Evolutionary conservation across 2,113 vertebrate genomes (phyloP).

Genomic region (Actenoides lindsayi): DNA sequence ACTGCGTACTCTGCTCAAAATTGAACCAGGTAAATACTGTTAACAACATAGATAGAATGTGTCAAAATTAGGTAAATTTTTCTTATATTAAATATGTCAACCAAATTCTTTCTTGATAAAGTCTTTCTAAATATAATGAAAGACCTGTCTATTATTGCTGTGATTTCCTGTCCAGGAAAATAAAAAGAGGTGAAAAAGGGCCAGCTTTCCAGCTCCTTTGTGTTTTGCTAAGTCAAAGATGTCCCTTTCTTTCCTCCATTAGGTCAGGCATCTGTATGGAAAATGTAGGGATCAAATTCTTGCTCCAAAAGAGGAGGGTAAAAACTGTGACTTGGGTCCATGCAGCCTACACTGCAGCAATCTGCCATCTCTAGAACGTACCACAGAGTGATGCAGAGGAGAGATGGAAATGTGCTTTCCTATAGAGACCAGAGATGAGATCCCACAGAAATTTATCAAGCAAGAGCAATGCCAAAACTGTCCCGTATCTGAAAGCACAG

Average conservation of each 20-base stretch:
- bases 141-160: background rate
- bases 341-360: background rate
- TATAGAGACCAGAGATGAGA: background rate
- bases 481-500: background rate
- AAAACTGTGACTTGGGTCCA: background rate
- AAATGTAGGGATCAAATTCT: background rate
- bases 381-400: background rate
- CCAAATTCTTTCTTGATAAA: background rate
- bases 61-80: background rate
- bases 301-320: background rate
- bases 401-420: background rate
- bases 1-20: background rate
- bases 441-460: background rate
- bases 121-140: background rate
- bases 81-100: background rate
- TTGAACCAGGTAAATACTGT: fast-evolving
- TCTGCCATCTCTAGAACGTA: background rate
- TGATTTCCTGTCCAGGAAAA: background rate
- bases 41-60: background rate
- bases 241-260: background rate
- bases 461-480: background rate
- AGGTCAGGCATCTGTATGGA: background rate
- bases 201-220: fast-evolving
- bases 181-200: background rate
- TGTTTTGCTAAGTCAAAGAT: background rate